Conservation (phyloP, 2,797 vertebrate genomes). For the Eulemur albifrons region DNA sequence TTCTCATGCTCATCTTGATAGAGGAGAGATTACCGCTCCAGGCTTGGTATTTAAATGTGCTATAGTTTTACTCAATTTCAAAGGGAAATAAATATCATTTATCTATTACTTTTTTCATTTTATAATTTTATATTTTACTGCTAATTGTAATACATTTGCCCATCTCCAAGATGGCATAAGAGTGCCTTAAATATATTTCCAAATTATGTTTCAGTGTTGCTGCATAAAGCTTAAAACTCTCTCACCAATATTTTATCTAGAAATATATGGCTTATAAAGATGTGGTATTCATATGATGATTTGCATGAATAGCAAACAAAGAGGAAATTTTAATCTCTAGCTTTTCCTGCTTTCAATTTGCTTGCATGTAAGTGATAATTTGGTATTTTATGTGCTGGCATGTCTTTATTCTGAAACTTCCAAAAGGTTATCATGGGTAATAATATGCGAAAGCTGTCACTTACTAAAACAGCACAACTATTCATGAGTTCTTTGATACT, state of each 20-base stretch:
- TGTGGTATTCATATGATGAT: neutral
- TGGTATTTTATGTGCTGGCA: neutral
- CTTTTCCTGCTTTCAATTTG: neutral
- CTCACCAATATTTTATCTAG: neutral
- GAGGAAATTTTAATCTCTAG: neutral
- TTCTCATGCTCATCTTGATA: neutral
- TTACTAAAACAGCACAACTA: neutral
- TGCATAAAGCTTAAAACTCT: neutral
- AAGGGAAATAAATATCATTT: slow-evolving; percentile 18
- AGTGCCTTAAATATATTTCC: neutral
- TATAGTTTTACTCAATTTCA: slow-evolving; percentile 13
- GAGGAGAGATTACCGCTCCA: neutral
- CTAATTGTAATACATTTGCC: neutral
- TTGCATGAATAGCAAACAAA: neutral
- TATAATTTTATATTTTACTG: neutral
- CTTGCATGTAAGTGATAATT: neutral
- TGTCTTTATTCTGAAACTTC: slow-evolving; percentile 11
- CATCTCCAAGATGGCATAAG: neutral
- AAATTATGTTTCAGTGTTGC: neutral
- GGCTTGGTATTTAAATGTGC: neutral
- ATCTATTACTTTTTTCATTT: neutral
- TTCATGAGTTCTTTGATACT: neutral
- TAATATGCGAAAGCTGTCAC: neutral
- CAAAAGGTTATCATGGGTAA: neutral
- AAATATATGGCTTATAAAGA: neutral